A percentile compares a stretch with the other conserved stretches of the same genome.
Evolutionary conservation across 2,797 vertebrate species (phyloP).

Genomic region (Sandelia bainsii): DNA sequence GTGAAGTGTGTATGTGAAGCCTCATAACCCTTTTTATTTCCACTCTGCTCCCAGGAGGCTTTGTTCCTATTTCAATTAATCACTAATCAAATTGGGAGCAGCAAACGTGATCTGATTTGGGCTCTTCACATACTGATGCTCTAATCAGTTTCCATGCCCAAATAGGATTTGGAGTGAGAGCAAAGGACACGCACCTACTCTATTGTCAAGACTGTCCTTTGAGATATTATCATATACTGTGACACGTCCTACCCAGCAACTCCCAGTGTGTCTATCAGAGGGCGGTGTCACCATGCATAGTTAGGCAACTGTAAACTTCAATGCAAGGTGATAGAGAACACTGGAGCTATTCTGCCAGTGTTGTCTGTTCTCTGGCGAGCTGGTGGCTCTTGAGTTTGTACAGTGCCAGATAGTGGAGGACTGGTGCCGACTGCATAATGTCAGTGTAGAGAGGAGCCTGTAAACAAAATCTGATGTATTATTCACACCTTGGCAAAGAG

Average conservation of each 20-base stretch:
- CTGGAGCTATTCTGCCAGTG: slow-evolving; percentile 34
- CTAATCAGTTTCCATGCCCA: slow-evolving; percentile 73
- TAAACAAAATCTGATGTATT: slow-evolving; percentile 74
- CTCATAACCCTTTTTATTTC: slow-evolving; percentile 63
- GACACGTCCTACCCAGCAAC: slow-evolving; percentile 47
- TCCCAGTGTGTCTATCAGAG: slow-evolving; percentile 33
- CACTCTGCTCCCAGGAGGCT: slow-evolving; percentile 54
- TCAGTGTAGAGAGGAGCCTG: slow-evolving; percentile 39
- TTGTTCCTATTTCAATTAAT: slow-evolving; percentile 79
- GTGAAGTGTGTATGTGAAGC: slow-evolving; percentile 24
- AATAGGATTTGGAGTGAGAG: slow-evolving; percentile 72
- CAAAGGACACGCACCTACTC: slow-evolving; percentile 62
- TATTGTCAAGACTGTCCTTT: slow-evolving; percentile 62
- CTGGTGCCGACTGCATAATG: slow-evolving; percentile 65
- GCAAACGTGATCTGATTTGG: slow-evolving; percentile 84
- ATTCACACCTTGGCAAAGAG: slow-evolving; percentile 70
- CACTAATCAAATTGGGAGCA: slow-evolving; percentile 78
- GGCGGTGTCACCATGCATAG: slow-evolving; percentile 47
- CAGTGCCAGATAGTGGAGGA: slow-evolving; percentile 49
- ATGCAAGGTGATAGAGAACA: slow-evolving; percentile 66
- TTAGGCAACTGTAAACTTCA: slow-evolving; percentile 58
- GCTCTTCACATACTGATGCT: slow-evolving; percentile 58
- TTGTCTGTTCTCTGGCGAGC: slow-evolving; percentile 55
- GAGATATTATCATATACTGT: slow-evolving; percentile 61
- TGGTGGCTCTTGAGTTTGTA: slow-evolving; percentile 49